These are phyloP conservation scores for Choloepus didactylus DNA, from an alignment of 2,797 vertebrate species.

Conservation along the genomic window DNA sequence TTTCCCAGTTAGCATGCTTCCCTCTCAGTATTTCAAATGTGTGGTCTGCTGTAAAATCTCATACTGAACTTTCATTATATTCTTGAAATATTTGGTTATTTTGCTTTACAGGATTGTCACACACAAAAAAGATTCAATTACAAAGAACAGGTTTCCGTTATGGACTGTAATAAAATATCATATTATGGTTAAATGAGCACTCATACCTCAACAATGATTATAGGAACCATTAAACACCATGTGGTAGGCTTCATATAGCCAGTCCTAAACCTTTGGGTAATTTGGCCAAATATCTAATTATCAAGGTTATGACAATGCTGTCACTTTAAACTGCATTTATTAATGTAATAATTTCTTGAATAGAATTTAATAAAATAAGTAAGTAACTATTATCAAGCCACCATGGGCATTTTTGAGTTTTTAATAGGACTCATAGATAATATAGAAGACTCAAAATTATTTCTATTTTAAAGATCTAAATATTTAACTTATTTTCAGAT, in stretches of 20 bases:
- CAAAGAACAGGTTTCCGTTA: slow-evolving; percentile 32
- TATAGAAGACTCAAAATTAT: slow-evolving; percentile 36
- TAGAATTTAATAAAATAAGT: slow-evolving; percentile 47
- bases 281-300: slow-evolving; percentile 38
- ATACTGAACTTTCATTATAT: slow-evolving; percentile 50
- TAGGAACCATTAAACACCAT: slow-evolving; percentile 9
- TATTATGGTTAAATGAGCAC: slow-evolving; percentile 19
- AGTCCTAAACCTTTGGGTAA: slow-evolving; percentile 4
- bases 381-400: background rate
- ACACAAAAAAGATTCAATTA: slow-evolving; percentile 31
- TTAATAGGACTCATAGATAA: background rate
- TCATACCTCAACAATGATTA: slow-evolving; percentile 30
- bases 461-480: background rate
- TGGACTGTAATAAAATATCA: background rate
- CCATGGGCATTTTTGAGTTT: background rate
- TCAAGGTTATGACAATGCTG: background rate
- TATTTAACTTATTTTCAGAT: slow-evolving; percentile 53
- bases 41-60: slow-evolving; percentile 33
- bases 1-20: background rate
- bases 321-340: slow-evolving; percentile 31
- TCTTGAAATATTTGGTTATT: slow-evolving; percentile 53
- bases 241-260: background rate
- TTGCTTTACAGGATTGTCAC: slow-evolving; percentile 4
- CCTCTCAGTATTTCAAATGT: slow-evolving; percentile 56
- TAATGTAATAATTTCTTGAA: slow-evolving; percentile 26